Percentiles rank a stretch among this genome's conserved stretches.
These are phyloP conservation scores for Rhodophaea formosa DNA, from an alignment of 2,888 invertebrate species.

Conservation along the genomic window DNA sequence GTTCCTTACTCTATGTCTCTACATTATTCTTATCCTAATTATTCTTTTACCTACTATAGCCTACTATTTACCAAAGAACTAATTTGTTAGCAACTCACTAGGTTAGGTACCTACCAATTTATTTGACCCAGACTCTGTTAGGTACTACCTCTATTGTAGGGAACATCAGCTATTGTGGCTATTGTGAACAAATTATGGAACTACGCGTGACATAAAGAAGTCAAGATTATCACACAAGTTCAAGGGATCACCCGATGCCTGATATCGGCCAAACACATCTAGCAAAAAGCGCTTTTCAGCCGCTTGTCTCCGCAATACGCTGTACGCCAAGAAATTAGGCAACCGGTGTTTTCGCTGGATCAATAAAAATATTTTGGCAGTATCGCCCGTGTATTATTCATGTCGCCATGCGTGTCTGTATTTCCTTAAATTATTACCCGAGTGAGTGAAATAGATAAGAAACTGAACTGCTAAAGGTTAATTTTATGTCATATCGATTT, in stretches of 20 bases:
- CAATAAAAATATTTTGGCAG: slow-evolving; percentile 21
- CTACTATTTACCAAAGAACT: no score
- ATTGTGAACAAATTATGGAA: slow-evolving; percentile 12
- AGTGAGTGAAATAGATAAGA: slow-evolving; percentile 28
- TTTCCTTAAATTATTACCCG: slow-evolving; percentile 22
- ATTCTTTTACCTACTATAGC: no score
- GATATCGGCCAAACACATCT: slow-evolving; percentile 21
- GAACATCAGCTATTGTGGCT: not conserved
- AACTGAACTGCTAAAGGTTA: slow-evolving; percentile 21
- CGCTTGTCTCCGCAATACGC: not conserved
- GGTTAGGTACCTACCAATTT: no score
- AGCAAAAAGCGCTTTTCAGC: slow-evolving; percentile 24
- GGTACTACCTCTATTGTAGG: not conserved
- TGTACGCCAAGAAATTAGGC: slow-evolving; percentile 4
- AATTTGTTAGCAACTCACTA: no score
- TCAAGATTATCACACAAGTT: slow-evolving; percentile 15
- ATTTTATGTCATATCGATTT: slow-evolving; percentile 7
- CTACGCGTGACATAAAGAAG: slow-evolving; percentile 17
- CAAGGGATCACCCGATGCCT: slow-evolving; percentile 17
- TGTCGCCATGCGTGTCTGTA: slow-evolving; percentile 32
- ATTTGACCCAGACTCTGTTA: not conserved
- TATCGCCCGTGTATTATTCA: slow-evolving; percentile 29
- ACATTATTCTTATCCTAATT: no score
- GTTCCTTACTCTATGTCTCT: no score
- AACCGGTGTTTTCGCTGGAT: slow-evolving; percentile 8